Evolutionary conservation across 2,888 invertebrate genomes (phyloP), one percentile per base, ranked within the genome.

Genomic region (Caradrina kadenii): DNA sequence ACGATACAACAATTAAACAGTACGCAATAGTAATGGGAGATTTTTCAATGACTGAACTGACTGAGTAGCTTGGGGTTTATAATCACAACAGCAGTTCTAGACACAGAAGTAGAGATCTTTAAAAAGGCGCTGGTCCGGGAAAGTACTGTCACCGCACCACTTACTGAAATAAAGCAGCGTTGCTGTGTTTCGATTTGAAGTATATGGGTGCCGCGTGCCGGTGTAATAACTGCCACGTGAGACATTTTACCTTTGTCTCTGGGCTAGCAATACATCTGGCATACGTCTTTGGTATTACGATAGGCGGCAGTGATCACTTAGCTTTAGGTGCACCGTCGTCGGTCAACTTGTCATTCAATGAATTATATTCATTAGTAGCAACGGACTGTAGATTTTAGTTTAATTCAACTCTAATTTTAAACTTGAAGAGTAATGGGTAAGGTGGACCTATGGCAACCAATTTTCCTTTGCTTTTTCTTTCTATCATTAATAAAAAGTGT

Each of bases 341-440:
- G 35, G 35, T 35, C 8, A 8, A 8, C 31, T 39, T 39, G 39
- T 11, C 39, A 39, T 39, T 1, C 39, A 39, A 39, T 8, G 39
- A 39, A 7, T 26, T 2, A 26, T 4, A 26, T 26, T 4, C 26
- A 26, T 26, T 53, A 48, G 52, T 21, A n/a, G n/a, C 2, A 39
- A n/a, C 48, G 19, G 35, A 22, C 48, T 11, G 45, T 39, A 11
- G 39, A 1, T 42, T 48, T 19, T 26, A 26, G 52, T 50, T 71
- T 73, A 70, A 73, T 70, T 54, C 49, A 49, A 19, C 17, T n/a
- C 54, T 22, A 49, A 72, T 54, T 70, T 70, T 31, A 42, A 63
- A 22, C 21, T 22, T 35, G 6, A n/a, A 10, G 35, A 11, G 22
- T 64, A 19, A 19, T 60, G 15, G 21, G 10, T 70, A 39, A 10